Evolutionary conservation across 2,797 vertebrate species (phyloP).

Genomic region (Strix occidentalis): DNA sequence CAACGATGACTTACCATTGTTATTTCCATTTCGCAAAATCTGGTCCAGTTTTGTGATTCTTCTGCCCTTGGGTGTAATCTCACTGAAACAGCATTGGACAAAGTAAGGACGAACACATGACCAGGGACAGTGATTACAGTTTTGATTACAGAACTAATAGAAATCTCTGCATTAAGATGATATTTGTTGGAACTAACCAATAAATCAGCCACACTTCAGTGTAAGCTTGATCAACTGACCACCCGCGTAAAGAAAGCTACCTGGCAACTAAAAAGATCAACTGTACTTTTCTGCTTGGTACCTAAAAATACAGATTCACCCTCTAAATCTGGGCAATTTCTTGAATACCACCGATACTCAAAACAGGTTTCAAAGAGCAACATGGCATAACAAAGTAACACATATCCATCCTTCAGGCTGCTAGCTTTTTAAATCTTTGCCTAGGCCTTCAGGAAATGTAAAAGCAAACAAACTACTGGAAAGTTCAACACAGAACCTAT

Average conservation of each 20-base stretch:
- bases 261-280: neutral
- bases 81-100: neutral
- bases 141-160: neutral
- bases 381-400: neutral
- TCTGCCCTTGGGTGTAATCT: slow-evolving; percentile 22
- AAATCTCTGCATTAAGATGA: neutral
- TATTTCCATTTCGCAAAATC: slow-evolving; percentile 24
- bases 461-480: neutral
- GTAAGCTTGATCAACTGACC: neutral
- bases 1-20: neutral
- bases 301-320: neutral
- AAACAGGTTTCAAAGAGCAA: neutral
- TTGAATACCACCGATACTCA: neutral
- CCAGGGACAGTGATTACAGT: neutral
- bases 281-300: neutral
- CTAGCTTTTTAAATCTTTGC: neutral
- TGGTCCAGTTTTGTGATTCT: slow-evolving; percentile 30
- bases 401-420: neutral
- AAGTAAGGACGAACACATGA: neutral
- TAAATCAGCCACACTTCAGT: neutral
- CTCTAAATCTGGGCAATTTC: neutral
- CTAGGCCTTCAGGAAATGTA: neutral
- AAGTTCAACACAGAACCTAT: too few relatives aligned
- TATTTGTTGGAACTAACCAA: neutral
- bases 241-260: neutral